Base-by-base conservation (phyloP, 2,888 invertebrate genomes). In the Phyllotreta striolata region DNA sequence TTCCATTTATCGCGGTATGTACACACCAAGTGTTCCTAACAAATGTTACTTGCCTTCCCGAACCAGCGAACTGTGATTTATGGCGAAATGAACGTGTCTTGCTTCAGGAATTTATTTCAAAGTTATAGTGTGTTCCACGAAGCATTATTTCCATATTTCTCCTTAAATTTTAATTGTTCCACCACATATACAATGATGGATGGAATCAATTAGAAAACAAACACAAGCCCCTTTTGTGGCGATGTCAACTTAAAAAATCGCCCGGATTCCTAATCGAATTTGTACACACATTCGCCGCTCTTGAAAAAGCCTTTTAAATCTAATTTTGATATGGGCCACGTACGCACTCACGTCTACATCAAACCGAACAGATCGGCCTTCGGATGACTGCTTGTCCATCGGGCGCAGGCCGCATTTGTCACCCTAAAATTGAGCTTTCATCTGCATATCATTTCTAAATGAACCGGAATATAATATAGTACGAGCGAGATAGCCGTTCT, bases 391-490 rank as follows among this genome's bases (percentile, higher is more conserved):
- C 37, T 44, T 60, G 60, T 60, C 60, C 60, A 60, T 60, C 60
- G 60, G 43, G 43, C 54, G 52, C 60, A 60, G 52, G 37, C 60
- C 62, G 12, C 60, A 60, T 60, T 60, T 60, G 60, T 60, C 60
- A 60, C 43, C 37, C 52, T 35, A 54, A 67, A 59, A 62, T 66
- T 51, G 55, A 55, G 62, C 66, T 56, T 63, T 68, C 68, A 63
- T 62, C 64, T 37, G 62, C 63, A 63, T 65, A 66, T 66, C 63
- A 59, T 55, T 49, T 24, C 58, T 54, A 62, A 69, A 69, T 69
- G 66, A 57, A 63, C 67, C 40, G 40, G 64, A 67, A 63, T 66
- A 66, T 65, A 63, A 65, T 62, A 62, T 52, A 60, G 60, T 54
- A 34, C 12, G 60, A 60, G n/a, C 39, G 52, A 60, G 52, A 60